These are phyloP conservation scores for Spialia ferax DNA, from an alignment of 2,888 invertebrate genomes.

Conservation along the genomic window DNA sequence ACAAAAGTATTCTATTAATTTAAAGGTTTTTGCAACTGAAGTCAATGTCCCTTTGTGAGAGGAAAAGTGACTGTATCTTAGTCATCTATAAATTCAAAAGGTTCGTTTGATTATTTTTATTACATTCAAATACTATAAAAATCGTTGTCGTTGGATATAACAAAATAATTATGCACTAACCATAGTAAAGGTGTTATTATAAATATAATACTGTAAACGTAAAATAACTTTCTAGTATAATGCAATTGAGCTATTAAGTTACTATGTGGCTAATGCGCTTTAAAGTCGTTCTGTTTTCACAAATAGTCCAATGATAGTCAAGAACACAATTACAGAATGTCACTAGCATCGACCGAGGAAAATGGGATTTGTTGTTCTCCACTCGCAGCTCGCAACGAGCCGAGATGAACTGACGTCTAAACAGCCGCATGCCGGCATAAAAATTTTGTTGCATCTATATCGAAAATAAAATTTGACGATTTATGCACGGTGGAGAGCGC, in stretches of 20 bases:
- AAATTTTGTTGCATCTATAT: conserved; percentile 73
- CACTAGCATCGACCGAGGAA: conserved; percentile 37
- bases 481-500: conserved; percentile 81
- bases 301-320: conserved; percentile 37
- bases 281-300: conserved; percentile 25
- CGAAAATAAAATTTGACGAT: conserved; percentile 83
- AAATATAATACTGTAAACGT: not conserved
- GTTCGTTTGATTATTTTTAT: not conserved
- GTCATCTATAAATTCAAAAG: not conserved
- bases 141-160: not conserved
- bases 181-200: no score
- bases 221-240: not conserved
- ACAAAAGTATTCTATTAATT: conserved; percentile 34
- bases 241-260: conserved; percentile 20
- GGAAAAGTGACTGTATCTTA: conserved; percentile 27
- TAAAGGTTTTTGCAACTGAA: conserved; percentile 31
- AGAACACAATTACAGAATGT: conserved; percentile 39
- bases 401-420: conserved; percentile 51
- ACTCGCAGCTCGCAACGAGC: conserved; percentile 19
- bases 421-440: conserved; percentile 55
- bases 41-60: conserved; percentile 22
- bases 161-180: not conserved
- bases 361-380: conserved; percentile 43
- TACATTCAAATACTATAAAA: not conserved
- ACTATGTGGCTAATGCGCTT: conserved; percentile 26